Base-by-base conservation (phyloP, 1,140 invertebrate genomes). In the Aphelinus certus region DNA sequence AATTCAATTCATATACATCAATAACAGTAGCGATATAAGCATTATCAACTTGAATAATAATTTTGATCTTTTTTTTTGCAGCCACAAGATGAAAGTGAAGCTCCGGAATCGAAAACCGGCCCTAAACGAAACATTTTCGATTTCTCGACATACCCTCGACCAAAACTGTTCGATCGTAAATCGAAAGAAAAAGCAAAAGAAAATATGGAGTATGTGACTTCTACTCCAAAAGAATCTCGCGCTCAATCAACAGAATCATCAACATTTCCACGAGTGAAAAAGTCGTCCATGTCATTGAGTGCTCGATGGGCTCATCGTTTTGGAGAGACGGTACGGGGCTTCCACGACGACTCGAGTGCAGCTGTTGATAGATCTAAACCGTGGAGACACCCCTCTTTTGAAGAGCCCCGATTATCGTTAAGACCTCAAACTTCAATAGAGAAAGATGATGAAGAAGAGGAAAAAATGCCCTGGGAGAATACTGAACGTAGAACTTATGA, bases 71-170 rank as follows among this genome's bases (percentile, higher is more conserved):
- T 26, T 0, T 63, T 3, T 48, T 63, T 63, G 4, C 61, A 63
- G 47, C 43, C 57, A 26, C 49, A 10, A n/a, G 72, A 68, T 7
- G 47, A 67, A 3, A 67, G 42, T n/a, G 64, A 74, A 7, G 48
- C 48, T 9, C 49, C 55, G 77, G 83, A 57, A 81, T 83, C 69
- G 84, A 88, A 71, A 78, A 79, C 89, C 86, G 53, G 85, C 82
- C 0, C 85, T 83, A 48, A 83, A 86, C 82, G 88, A 88, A 85
- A 90, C 85, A 82, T 93, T 90, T 94, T 94, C 83, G 92, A 93
- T 81, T 93, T 93, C 73, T 91, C 91, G 77, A 95, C 94, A 0
- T 94, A 93, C 83, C 94, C 94, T 1, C 89, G 93, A 69, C 94
- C 94, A 1, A 89, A 93, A 72, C 88, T 94, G 51, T 94, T 95